Base-by-base conservation (phyloP, 1,140 invertebrate species). In the Daktulosphaira vitifoliae region DNA sequence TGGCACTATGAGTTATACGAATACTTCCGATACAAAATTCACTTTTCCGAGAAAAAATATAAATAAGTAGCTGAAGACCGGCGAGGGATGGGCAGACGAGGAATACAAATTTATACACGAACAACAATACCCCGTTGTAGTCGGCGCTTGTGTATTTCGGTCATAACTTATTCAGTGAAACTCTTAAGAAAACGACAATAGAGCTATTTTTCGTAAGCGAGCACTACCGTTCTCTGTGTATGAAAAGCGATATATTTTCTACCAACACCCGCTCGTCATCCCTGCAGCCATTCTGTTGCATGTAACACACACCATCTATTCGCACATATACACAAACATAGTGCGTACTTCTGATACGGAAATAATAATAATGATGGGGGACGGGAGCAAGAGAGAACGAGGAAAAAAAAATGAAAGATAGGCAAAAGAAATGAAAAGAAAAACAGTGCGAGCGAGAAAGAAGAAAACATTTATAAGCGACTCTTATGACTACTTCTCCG, bases 161-260 rank as follows among this genome's bases (percentile, higher is more conserved):
- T 62, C 56, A 62, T 62, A 62, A 62, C 46, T 62, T 62, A 62
- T 62, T 62, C 56, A 62, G 42, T 46, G 13, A 33, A 62, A 62
- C 56, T 62, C 56, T 62, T 62, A 62, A 62, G 42, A 62, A 25
- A 39, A 62, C 56, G 56, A 62, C 56, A 62, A 62, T 62, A 62
- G 39, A 62, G 42, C 56, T 39, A 48, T 62, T 62, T 62, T 62
- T 62, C 56, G 56, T 48, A 48, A 62, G 56, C 39, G 22, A 22
- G n/a, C 54, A 38, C 37, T 59, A 37, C 38, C 54, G 39, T 59
- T n/a, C 39, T 46, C 39, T 9, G 53, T 25, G 37, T 25, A 15
- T 25, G 56, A 48, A 62, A 62, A 62, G n/a, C 56, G 56, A 62
- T 62, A 62, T 48, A 62, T 62, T 62, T 62, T 48, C 56, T 16